A percentile compares a stretch with the other conserved stretches of the same genome.
Evolutionary conservation across 1,140 invertebrate genomes (phyloP).

Genomic region (Hormaphis cornu): DNA sequence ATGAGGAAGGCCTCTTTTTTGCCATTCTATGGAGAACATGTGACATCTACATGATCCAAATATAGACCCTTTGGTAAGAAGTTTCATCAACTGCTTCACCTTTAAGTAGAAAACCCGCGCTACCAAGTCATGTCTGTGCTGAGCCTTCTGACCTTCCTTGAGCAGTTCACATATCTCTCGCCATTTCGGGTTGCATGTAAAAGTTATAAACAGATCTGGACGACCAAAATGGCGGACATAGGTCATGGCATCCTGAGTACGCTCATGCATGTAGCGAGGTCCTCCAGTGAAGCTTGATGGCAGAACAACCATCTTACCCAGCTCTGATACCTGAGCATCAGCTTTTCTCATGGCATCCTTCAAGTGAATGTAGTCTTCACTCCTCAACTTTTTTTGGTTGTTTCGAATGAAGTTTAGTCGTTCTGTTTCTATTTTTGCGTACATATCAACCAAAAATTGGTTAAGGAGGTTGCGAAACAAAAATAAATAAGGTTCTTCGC

Average conservation of each 20-base stretch:
- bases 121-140: conserved; percentile 6
- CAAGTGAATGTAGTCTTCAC: conserved; percentile 45
- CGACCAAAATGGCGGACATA: conserved; percentile 42
- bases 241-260: conserved; percentile 44
- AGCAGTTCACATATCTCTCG: neutral
- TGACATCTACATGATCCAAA: conserved; percentile 35
- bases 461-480: conserved; percentile 38
- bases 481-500: conserved; percentile 38
- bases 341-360: conserved; percentile 38
- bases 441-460: conserved; percentile 46
- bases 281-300: conserved; percentile 42
- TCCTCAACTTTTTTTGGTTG: conserved; percentile 45
- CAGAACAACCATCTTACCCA: conserved; percentile 40
- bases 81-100: conserved; percentile 15
- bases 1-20: conserved; percentile 46
- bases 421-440: conserved; percentile 46
- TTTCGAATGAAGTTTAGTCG: conserved; percentile 41
- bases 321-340: neutral
- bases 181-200: conserved; percentile 27
- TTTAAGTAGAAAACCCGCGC: conserved; percentile 28
- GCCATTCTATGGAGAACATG: conserved; percentile 45
- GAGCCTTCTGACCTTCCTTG: neutral
- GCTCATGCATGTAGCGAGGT: conserved; percentile 43
- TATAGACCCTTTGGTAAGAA: conserved; percentile 5
- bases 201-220: conserved; percentile 36